phyloP scores from a whole-genome alignment of 1,140 invertebrate genomes.

The Phortica variegata region DNA sequence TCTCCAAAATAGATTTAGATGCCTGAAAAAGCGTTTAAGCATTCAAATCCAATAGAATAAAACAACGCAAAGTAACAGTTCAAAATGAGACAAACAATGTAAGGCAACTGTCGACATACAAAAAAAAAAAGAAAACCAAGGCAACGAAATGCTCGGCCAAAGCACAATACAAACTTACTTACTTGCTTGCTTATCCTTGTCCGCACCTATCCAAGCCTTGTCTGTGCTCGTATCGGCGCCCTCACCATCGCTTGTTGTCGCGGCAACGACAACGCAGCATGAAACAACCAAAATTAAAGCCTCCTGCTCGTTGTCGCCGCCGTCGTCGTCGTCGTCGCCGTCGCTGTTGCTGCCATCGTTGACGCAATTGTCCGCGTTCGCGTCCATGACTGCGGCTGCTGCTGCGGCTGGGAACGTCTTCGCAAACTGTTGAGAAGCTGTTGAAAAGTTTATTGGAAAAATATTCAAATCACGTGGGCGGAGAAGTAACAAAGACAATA shows the following conservation, averaged over 20 bases:
- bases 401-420: neutral
- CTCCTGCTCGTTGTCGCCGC: too few relatives aligned
- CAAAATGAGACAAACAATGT: too few relatives aligned
- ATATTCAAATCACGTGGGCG: constrained; percentile 56
- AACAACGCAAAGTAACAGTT: constrained; percentile 22
- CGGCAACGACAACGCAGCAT: too few relatives aligned
- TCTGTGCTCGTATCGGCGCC: too few relatives aligned
- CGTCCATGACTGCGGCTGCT: neutral
- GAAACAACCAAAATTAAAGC: too few relatives aligned
- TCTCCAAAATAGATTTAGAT: constrained; percentile 16
- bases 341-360: too few relatives aligned
- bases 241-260: too few relatives aligned
- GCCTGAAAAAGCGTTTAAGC: constrained; percentile 27
- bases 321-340: too few relatives aligned
- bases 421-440: constrained; percentile 41
- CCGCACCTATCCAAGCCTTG: constrained; percentile 3
- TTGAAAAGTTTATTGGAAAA: constrained; percentile 54
- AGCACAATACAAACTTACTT: neutral
- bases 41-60: constrained; percentile 54
- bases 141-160: constrained; percentile 2
- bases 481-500: constrained; percentile 3
- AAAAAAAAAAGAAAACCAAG: neutral
- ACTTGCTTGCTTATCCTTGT: too few relatives aligned
- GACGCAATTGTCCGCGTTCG: too few relatives aligned
- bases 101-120: too few relatives aligned